Base-by-base conservation (phyloP, 2,888 invertebrate species). In the Eumacrocentrus americanus region DNA sequence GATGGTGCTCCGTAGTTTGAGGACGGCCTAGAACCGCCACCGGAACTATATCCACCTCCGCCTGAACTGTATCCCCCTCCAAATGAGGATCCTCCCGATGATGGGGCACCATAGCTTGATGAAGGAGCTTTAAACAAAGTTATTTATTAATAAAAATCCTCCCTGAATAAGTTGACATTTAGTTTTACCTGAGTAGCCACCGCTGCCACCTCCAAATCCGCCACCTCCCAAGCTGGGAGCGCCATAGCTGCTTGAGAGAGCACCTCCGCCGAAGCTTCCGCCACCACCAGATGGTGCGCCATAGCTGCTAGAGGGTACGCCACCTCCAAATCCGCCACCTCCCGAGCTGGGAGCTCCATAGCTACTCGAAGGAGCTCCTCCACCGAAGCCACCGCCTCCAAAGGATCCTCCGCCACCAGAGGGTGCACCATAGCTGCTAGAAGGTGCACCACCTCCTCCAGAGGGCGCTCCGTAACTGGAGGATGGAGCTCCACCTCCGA, bases 141-240 rank as follows among this genome's bases (percentile, higher is more conserved):
- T 22, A 14, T 40, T 9, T 29, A 25, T 16, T 38, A 6, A 53
- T 56, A 37, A 14, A 11, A 23, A 56, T 5, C 4, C 4, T 22
- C 16, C 9, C 29, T 4, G 29, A 29, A 29, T 6, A 29, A 29
- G n/a, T n/a, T 34, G 11, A 25, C 23, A n/a, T 29, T 46, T 34
- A n/a, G 25, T 2, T 5, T 7, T 20, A 51, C 37, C 37, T 12
- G 35, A 87, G 79, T 90, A 90, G 70, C 85, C 78, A 76, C 90
- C 90, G 72, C 70, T 66, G 58, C 71, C 64, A 68, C 73, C 66
- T 64, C 71, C 35, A 71, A 81, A 82, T 76, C 87, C 84, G 9
- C 67, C 70, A n/a, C 67, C 63, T 20, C 72, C 72, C 34, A 62
- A 62, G 18, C 81, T 72, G 12, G 82, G 81, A 12, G 82, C 81